A percentile compares a stretch with the other conserved stretches of the same genome.
phyloP scores from a whole-genome alignment of 2,888 invertebrate species.

The Meganola albula region DNA sequence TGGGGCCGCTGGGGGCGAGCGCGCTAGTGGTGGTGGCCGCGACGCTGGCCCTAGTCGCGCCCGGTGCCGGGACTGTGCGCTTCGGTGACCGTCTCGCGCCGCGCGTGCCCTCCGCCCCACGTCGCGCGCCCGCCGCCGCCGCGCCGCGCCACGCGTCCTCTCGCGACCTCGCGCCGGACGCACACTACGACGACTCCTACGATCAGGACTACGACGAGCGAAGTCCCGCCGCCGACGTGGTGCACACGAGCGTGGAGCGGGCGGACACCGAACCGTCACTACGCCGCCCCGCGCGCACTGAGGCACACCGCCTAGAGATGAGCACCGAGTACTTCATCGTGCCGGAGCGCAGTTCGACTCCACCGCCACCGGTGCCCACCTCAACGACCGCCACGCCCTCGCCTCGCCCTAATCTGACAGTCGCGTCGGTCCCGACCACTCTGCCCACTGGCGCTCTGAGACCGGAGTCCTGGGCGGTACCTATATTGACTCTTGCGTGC shows the following conservation, averaged over 20 bases:
- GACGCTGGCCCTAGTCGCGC: slow-evolving; percentile 41
- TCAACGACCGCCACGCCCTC: slow-evolving; percentile 41
- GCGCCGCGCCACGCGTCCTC: slow-evolving; percentile 54
- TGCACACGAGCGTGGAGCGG: slow-evolving; percentile 33
- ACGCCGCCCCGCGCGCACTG: slow-evolving; percentile 58
- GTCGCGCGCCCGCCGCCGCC: slow-evolving; percentile 61
- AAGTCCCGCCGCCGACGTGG: slow-evolving; percentile 38
- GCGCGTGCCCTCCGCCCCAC: slow-evolving; percentile 61
- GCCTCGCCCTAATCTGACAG: slow-evolving; percentile 44
- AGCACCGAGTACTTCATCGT: slow-evolving; percentile 91
- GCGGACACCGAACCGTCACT: slow-evolving; percentile 45
- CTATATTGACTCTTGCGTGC: slow-evolving; percentile 89
- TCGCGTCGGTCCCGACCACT: slow-evolving; percentile 36
- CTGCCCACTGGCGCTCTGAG: slow-evolving; percentile 69
- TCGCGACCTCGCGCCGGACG: slow-evolving; percentile 40
- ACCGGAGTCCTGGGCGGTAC: slow-evolving; percentile 93
- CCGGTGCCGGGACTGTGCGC: slow-evolving; percentile 47
- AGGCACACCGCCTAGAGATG: slow-evolving; percentile 82
- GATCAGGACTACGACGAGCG: slow-evolving; percentile 57
- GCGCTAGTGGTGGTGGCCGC: slow-evolving; percentile 55
- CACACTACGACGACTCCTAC: slow-evolving; percentile 52
- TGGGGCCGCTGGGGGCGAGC: slow-evolving; percentile 53
- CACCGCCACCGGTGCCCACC: slow-evolving; percentile 46
- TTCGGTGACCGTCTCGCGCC: slow-evolving; percentile 65
- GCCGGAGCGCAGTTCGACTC: slow-evolving; percentile 71